Percentiles rank a stretch among this genome's conserved stretches.
These are phyloP conservation scores for Salvator merianae DNA, from an alignment of 2,113 vertebrate species.

Conservation along the genomic window DNA sequence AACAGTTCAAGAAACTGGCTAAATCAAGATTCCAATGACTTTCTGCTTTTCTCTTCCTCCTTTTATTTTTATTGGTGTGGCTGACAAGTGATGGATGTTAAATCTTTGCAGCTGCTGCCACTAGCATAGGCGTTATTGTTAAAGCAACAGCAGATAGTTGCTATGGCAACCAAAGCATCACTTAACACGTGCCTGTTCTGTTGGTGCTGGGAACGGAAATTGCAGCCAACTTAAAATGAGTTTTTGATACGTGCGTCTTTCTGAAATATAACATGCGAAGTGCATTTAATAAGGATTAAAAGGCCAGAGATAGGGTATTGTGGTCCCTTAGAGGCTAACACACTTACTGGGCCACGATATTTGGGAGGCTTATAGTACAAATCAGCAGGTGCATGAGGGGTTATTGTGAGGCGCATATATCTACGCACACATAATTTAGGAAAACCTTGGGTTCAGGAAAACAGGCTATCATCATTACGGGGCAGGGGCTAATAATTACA, in stretches of 20 bases:
- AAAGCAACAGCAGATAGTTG: neutral
- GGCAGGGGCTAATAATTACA: too few relatives aligned
- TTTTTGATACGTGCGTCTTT: too few relatives aligned
- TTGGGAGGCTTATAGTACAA: too few relatives aligned
- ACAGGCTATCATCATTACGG: too few relatives aligned
- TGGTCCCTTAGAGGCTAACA: too few relatives aligned
- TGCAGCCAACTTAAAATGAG: neutral
- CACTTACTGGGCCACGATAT: too few relatives aligned
- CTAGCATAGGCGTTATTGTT: neutral
- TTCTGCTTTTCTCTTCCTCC: too few relatives aligned
- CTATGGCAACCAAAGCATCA: neutral
- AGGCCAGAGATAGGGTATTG: too few relatives aligned
- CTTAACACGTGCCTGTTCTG: rapidly evolving
- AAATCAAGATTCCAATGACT: constrained; percentile 23
- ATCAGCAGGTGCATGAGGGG: too few relatives aligned
- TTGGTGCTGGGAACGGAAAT: neutral
- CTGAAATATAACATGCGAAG: neutral
- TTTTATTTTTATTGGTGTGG: neutral
- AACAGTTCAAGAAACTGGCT: neutral
- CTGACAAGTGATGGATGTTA: neutral
- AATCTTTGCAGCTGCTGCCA: neutral
- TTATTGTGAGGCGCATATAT: too few relatives aligned
- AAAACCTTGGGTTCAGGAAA: too few relatives aligned
- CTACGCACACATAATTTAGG: too few relatives aligned
- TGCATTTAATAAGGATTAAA: neutral